Evolutionary conservation across 2,113 vertebrate genomes (phyloP), one percentile per base, ranked within the genome.

Genomic region (Gavia stellata): DNA sequence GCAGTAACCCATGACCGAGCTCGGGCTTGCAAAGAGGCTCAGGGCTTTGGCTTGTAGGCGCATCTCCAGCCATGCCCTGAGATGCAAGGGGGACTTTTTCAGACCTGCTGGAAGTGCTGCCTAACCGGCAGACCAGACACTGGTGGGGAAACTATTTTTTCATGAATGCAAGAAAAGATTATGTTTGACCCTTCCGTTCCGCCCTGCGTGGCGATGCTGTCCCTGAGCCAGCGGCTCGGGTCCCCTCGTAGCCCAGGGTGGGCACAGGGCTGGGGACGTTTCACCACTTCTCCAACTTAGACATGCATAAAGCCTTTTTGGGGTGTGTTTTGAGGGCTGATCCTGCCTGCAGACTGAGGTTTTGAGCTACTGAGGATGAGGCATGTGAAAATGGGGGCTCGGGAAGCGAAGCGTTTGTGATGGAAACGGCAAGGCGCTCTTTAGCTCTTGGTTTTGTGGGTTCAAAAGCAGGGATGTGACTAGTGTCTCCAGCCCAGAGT

Each of bases 301-400:
- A 3, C 3, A 3, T 15, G 21, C 52, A 4, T 26, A 2, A 52
- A 38, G n/a, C 12, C 0, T 55, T 63, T 79, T 55, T 7, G 45
- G 49, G 61, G 6, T 40, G 6, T 16, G 17, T 40, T 45, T 9
- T 15, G 10, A 62, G 34, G 33, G 17, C 3, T 79, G 72, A 11
- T 38, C 29, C 34, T 23, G 59, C 38, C 42, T 12, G 2, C 5
- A 6, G 6, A 7, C 19, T 5, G 33, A 34, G 21, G 12, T 40
- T 31, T 38, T 50, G 67, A 25, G 67, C 40, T 55, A 14, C 23
- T 1, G 3, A 10, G 44, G 44, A 34, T 44, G 53, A 33, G 9
- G 7, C 31, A 6, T 5, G 3, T 62, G 70, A 58, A 25, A 79
- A 26, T 3, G 6, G 55, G 10, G 18, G 16, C 24, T 80, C 9